Conservation (phyloP, 1,140 invertebrate species). For the Rhagoletis pomonella region DNA sequence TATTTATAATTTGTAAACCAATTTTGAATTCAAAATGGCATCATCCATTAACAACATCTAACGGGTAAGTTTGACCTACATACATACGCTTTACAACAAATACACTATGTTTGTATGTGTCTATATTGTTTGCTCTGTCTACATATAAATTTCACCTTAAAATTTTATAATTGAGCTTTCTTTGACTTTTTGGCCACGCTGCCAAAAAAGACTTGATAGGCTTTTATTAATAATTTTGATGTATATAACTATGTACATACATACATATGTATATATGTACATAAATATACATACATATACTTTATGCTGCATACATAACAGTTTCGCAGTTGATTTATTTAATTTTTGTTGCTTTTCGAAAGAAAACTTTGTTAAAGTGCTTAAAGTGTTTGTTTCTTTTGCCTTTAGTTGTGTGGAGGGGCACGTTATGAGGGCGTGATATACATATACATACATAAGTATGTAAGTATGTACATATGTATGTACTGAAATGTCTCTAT, state of each 20-base stretch:
- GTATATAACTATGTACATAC: not conserved
- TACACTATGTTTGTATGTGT: no score
- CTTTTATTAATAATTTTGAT: not conserved
- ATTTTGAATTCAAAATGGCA: conserved; percentile 16
- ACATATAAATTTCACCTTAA: conserved; percentile 38
- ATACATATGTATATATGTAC: not conserved
- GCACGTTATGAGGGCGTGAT: not conserved
- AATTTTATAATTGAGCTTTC: conserved; percentile 27
- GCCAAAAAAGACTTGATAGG: conserved; percentile 10
- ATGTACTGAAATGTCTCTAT: not conserved
- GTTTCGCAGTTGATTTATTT: not conserved
- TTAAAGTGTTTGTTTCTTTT: not conserved
- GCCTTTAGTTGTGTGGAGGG: conserved; percentile 1
- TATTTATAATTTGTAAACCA: conserved; percentile 13
- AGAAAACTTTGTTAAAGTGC: not conserved
- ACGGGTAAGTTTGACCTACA: conserved; percentile 32
- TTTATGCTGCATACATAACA: not conserved
- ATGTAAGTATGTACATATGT: not conserved
- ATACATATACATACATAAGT: not conserved
- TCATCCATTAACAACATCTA: conserved; percentile 10
- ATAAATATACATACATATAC: not conserved
- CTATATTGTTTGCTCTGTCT: not conserved
- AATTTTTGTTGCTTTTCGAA: not conserved
- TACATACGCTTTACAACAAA: not conserved
- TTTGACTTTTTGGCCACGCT: conserved; percentile 15